Base-by-base conservation (phyloP, 2,797 vertebrate species). In the Tachyglossus aculeatus region DNA sequence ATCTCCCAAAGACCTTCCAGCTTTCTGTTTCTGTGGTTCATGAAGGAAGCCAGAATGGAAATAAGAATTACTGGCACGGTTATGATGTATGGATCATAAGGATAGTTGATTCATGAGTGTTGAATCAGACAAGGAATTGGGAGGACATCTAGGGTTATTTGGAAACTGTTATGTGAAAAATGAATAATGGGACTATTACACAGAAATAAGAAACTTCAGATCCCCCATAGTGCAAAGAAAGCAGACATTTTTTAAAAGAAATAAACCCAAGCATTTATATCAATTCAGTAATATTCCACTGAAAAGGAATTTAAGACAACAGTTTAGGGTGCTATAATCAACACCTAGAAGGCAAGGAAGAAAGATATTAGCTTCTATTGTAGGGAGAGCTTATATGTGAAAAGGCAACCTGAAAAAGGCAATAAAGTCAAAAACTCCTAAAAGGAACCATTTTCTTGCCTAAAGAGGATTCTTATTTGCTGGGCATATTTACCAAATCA, bases 391-490 rank as follows among this genome's bases (percentile, higher is more conserved):
- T 59, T 67, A 50, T 55, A 64, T 65, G 43, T 38, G 24, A 56
- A 34, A 51, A 18, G 5, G n/a, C 32, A 59, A 69, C 19, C 9
- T 32, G 53, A 51, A 61, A 69, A 62, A 52, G 54, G 33, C 16
- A 58, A 61, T 47, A 54, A 29, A 58, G 73, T 57, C 67, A 21
- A 13, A 47, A 63, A 48, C 15, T 47, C 52, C 29, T 24, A 70
- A 56, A 43, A 59, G 68, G 33, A 29, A 60, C 60, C 22, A 15
- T 41, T n/a, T 33, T 16, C 67, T 81, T 70, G 67, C 21, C 82
- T 67, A 85, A 84, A 65, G 21, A 78, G 33, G 53, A 71, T 65
- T 82, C 29, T 24, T 43, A 50, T 67, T 48, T 65, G 21, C 14
- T 6, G 50, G 38, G 40, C 19, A 50, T 15, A 51, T 21, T 25